phyloP scores from a whole-genome alignment of 2,113 vertebrate genomes.

The Calyptomena viridis region DNA sequence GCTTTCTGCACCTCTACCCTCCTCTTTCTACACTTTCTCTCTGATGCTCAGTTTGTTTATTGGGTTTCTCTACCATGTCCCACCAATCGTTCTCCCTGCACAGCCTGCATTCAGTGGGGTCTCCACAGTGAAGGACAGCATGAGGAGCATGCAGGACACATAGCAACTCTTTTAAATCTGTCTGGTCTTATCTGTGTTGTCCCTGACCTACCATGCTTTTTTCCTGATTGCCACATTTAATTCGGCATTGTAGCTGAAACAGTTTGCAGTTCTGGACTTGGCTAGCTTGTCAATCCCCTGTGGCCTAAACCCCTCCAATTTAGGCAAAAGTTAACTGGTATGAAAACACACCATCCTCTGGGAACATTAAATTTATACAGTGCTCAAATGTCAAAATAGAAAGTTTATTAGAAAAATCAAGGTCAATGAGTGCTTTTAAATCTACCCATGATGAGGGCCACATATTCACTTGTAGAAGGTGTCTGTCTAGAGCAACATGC shows the following conservation, averaged over 20 bases:
- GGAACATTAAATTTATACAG: neutral
- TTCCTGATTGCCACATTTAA: neutral
- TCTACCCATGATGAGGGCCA: neutral
- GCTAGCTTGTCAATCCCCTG: neutral
- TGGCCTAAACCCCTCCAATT: neutral
- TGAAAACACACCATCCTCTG: neutral
- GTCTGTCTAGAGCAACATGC: neutral
- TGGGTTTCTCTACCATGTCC: neutral
- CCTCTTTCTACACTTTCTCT: neutral
- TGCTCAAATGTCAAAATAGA: neutral
- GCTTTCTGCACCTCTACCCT: neutral
- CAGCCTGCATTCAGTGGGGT: neutral
- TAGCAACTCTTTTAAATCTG: neutral
- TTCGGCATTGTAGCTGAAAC: neutral
- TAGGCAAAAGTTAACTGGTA: neutral
- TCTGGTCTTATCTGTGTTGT: rapidly evolving
- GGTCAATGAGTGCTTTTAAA: neutral
- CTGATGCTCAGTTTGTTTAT: neutral
- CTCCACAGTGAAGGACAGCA: neutral
- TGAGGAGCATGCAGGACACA: rapidly evolving
- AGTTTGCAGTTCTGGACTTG: neutral
- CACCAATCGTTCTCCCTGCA: neutral
- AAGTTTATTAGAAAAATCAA: neutral
- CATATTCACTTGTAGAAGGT: neutral
- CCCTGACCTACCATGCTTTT: neutral